Base-by-base conservation (phyloP, 2,888 invertebrate species). In the Atethmia centrago region DNA sequence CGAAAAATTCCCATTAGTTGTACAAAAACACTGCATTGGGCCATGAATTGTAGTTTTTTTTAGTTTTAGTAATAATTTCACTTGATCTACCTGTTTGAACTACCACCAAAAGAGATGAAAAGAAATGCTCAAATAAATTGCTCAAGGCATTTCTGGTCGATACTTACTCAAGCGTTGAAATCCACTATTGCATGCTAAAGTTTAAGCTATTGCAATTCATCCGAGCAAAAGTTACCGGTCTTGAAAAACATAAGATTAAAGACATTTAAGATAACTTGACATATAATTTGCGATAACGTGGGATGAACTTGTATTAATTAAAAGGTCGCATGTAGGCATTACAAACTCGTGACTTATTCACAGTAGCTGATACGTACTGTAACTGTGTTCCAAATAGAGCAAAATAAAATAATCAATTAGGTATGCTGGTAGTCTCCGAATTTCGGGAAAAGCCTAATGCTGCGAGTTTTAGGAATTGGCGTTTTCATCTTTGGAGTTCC, bases 281-380 rank as follows among this genome's bases (percentile, higher is more conserved):
- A 58, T 76, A 53, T 64, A 40, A 64, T 63, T 79, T 42, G n/a
- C 47, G 63, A 63, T 73, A 51, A 42, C 58, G 21, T 31, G 40
- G 2, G 58, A 53, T 80, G 28, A 80, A 53, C 73, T 56, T 62
- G 16, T 49, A 49, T 4, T 62, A 42, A 56, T 74, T 56, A 56
- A 40, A 56, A 72, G n/a, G 45, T 79, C 28, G 5, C 16, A 28
- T n/a, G 28, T 3, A 49, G 55, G 56, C 56, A 45, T 47, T 31
- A 49, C 21, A n/a, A 61, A 47, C 10, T 68, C 9, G 16, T 49
- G 55, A 49, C 36, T 62, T 31, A 62, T 62, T 28, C 14, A 42
- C 40, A 79, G n/a, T 42, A 47, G 8, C 31, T 49, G 55, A 76
- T 56, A 68, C 16, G 40, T 16, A 55, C 16, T 56, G 47, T 19